These are phyloP conservation scores for Akabosia matsudoensis DNA, from an alignment of 1,140 invertebrate genomes.

Conservation along the genomic window DNA sequence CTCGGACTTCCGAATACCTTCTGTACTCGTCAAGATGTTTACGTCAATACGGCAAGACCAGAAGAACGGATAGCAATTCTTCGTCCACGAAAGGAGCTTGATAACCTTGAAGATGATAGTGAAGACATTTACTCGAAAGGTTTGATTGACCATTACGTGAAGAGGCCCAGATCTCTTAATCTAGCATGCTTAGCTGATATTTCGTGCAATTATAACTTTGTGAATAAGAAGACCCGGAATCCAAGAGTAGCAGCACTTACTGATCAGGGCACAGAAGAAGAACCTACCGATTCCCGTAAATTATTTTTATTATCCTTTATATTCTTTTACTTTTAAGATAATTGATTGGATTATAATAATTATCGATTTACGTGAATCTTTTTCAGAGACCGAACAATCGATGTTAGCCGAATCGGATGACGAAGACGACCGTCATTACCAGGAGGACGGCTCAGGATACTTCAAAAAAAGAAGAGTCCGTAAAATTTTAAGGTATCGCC, in stretches of 20 bases:
- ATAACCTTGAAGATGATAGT: not conserved
- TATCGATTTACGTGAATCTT: not conserved
- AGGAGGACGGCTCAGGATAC: not conserved
- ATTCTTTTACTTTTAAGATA: too few relatives aligned
- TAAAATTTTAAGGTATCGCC: not conserved
- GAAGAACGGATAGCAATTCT: constrained; percentile 31
- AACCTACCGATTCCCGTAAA: not conserved
- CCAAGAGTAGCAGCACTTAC: too few relatives aligned
- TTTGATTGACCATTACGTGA: constrained; percentile 25
- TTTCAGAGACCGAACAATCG: not conserved
- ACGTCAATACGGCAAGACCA: constrained; percentile 28
- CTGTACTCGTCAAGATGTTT: constrained; percentile 33
- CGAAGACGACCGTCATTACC: not conserved
- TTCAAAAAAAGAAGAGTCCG: not conserved
- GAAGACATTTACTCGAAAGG: not conserved
- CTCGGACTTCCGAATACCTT: constrained; percentile 43
- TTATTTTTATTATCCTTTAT: not conserved
- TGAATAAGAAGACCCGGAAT: not conserved
- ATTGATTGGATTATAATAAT: too few relatives aligned
- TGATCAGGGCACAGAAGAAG: too few relatives aligned
- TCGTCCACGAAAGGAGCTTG: constrained; percentile 25
- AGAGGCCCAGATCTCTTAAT: constrained; percentile 17
- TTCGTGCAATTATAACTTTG: not conserved
- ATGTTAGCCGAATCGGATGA: not conserved
- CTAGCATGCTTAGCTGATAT: not conserved